A percentile compares a stretch with the other conserved stretches of the same genome.
Conservation (phyloP, 2,888 invertebrate species). For the Lithosia quadra region DNA sequence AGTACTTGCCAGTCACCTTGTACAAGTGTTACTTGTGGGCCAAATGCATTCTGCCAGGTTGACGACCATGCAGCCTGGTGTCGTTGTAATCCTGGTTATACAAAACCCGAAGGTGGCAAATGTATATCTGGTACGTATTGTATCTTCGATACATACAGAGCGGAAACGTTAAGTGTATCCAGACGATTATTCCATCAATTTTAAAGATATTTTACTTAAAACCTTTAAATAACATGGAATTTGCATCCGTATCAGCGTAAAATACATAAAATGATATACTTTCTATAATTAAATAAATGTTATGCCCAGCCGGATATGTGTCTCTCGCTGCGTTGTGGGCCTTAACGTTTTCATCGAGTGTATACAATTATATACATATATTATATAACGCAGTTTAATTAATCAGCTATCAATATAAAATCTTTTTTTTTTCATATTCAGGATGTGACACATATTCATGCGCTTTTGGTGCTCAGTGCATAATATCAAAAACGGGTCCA, state of each 20-base stretch:
- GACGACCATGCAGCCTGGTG: conserved; percentile 96
- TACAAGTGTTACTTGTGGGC: conserved; percentile 91
- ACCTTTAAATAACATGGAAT: too few relatives aligned
- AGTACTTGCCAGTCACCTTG: conserved; percentile 94
- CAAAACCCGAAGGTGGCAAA: conserved; percentile 92
- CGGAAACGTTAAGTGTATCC: too few relatives aligned
- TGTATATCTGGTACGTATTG: conserved; percentile 91
- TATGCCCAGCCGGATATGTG: too few relatives aligned
- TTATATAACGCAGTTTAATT: background rate
- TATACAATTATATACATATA: too few relatives aligned
- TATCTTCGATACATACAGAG: background rate
- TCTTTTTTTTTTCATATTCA: conserved; percentile 62
- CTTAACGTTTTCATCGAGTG: too few relatives aligned
- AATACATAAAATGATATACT: too few relatives aligned
- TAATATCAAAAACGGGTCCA: conserved; percentile 93
- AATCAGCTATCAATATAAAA: background rate
- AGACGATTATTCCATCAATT: too few relatives aligned
- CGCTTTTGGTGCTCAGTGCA: conserved; percentile 94
- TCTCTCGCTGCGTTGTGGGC: too few relatives aligned
- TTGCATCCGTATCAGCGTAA: too few relatives aligned
- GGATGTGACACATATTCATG: conserved; percentile 93
- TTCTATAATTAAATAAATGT: too few relatives aligned
- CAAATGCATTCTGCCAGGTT: conserved; percentile 95
- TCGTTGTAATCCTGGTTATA: conserved; percentile 93
- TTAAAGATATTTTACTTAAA: background rate